Conservation (phyloP, 1,140 invertebrate species). For the Penaeus chinensis region DNA sequence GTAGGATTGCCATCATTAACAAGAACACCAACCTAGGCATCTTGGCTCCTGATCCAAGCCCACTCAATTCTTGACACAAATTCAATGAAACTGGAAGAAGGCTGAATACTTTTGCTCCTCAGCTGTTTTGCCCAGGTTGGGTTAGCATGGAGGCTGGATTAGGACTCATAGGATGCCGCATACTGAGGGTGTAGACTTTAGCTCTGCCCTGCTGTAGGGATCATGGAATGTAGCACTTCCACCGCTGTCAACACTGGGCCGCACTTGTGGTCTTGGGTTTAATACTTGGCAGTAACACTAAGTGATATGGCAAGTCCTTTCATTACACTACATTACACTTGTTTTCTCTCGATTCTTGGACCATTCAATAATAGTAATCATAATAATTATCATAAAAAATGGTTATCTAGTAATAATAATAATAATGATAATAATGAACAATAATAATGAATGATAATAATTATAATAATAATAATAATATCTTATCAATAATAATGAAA, state of each 20-base stretch:
- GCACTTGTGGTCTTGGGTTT: conserved; percentile 32
- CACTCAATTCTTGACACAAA: too few relatives aligned
- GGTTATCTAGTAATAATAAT: conserved; percentile 20
- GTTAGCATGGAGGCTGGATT: too few relatives aligned
- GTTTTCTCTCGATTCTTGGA: conserved; percentile 50
- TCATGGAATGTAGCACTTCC: conserved; percentile 47
- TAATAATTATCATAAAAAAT: conserved; percentile 44
- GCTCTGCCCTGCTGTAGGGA: conserved; percentile 41
- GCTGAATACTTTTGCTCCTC: too few relatives aligned
- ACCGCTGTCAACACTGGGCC: conserved; percentile 31
- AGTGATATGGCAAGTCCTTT: conserved; percentile 61
- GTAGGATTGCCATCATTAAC: conserved; percentile 11
- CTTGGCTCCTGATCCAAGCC: too few relatives aligned
- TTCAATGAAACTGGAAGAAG: too few relatives aligned
- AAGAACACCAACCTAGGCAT: not conserved
- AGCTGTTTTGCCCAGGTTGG: too few relatives aligned
- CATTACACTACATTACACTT: conserved; percentile 56
- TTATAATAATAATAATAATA: conserved; percentile 19
- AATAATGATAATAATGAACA: not conserved
- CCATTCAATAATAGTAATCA: conserved; percentile 56
- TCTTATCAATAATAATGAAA: conserved; percentile 35
- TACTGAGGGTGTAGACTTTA: conserved; percentile 44
- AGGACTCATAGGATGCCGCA: conserved; percentile 9
- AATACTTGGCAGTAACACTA: conserved; percentile 61
- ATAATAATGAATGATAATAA: not conserved